These are phyloP conservation scores for Theristicus caerulescens DNA, from an alignment of 2,113 vertebrate species.

Conservation along the genomic window DNA sequence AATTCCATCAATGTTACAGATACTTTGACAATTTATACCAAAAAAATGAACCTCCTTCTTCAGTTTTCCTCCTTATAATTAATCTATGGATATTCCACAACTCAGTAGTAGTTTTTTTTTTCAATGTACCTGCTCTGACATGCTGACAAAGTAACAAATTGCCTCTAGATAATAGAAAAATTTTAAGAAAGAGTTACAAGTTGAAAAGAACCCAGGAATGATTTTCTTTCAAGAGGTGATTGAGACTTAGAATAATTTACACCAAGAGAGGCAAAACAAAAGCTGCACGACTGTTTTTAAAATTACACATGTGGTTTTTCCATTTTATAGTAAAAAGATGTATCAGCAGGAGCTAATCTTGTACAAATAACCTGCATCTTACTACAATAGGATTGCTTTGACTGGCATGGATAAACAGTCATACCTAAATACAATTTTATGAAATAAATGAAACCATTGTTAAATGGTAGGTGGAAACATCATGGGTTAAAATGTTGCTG, in stretches of 20 bases:
- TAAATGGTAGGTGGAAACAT: not conserved
- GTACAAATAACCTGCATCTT: conserved; percentile 16
- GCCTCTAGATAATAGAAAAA: not conserved
- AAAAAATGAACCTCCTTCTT: not conserved
- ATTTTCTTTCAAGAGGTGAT: not conserved
- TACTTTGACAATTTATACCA: not conserved
- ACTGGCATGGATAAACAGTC: not conserved
- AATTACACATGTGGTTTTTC: not conserved
- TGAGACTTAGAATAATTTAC: not conserved
- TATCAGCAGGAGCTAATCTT: conserved; percentile 42
- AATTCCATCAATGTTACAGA: not conserved
- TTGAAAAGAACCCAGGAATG: not conserved
- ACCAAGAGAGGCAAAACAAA: not conserved
- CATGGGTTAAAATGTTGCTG: conserved; percentile 4
- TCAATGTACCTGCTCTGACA: not conserved
- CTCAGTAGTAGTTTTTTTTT: not conserved
- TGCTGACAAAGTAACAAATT: not conserved
- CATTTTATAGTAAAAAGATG: not conserved
- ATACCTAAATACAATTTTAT: not conserved
- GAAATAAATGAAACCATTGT: conserved; percentile 1
- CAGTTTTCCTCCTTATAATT: not conserved
- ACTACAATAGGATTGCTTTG: conserved; percentile 32
- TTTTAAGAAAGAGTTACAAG: not conserved
- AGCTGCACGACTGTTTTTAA: not conserved
- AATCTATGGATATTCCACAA: not conserved